Evolutionary conservation across 2,797 vertebrate species (phyloP).

Genomic region (Amblyraja radiata): DNA sequence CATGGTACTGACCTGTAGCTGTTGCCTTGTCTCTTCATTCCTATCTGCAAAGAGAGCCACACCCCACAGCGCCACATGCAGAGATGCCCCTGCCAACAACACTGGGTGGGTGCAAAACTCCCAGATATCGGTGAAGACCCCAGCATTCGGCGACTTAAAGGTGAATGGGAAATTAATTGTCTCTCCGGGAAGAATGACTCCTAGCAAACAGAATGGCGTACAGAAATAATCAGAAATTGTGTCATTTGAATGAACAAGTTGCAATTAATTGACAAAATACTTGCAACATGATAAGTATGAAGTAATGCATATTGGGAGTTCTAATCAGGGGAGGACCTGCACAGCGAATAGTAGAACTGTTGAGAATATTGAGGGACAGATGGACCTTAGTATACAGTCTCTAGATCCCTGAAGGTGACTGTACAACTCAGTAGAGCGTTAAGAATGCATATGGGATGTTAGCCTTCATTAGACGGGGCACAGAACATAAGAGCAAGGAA

Average conservation of each 20-base stretch:
- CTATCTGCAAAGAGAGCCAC: slow-evolving; percentile 69
- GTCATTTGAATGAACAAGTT: neutral
- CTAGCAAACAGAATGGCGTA: slow-evolving; percentile 50
- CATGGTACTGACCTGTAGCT: slow-evolving; percentile 65
- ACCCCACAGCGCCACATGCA: slow-evolving; percentile 74
- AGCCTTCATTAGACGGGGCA: no score
- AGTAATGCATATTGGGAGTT: no score
- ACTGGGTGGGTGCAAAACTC: slow-evolving; percentile 76
- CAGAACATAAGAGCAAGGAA: no score
- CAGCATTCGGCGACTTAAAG: slow-evolving; percentile 71
- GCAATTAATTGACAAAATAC: neutral
- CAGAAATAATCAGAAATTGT: neutral
- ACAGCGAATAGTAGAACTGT: no score
- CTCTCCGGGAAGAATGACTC: slow-evolving; percentile 73
- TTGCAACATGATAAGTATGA: no score
- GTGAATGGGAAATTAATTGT: slow-evolving; percentile 59
- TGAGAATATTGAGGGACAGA: no score
- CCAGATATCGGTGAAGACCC: slow-evolving; percentile 76
- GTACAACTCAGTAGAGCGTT: no score
- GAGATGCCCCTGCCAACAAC: slow-evolving; percentile 72
- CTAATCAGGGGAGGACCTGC: no score
- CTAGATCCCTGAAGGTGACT: no score
- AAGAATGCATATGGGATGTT: no score
- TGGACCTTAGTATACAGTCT: no score
- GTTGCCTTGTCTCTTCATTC: slow-evolving; percentile 57